These are phyloP conservation scores for Tiliqua scincoides DNA, from an alignment of 2,113 vertebrate species.

Conservation along the genomic window DNA sequence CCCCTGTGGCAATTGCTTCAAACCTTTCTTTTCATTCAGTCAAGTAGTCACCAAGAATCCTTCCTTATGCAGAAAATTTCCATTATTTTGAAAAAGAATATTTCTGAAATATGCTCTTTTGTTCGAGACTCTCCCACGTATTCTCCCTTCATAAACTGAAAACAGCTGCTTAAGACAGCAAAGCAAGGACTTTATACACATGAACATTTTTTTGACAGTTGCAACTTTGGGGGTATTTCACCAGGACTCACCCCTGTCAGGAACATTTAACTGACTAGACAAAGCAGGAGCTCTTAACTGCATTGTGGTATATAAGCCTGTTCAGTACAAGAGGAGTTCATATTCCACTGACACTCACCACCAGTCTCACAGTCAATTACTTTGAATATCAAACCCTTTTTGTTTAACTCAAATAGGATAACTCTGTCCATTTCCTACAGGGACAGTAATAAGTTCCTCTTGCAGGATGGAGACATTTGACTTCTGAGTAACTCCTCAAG, in stretches of 20 bases:
- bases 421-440: no score
- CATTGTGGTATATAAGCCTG: not conserved
- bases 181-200: not conserved
- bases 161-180: conserved; percentile 15
- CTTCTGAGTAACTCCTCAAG: not conserved
- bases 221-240: not conserved
- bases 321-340: not conserved
- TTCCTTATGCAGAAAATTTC: not conserved
- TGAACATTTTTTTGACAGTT: not conserved
- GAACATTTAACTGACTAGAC: not conserved
- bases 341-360: not conserved
- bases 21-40: not conserved
- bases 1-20: conserved; percentile 44
- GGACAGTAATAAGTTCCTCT: not conserved
- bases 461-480: not conserved
- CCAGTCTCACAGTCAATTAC: not conserved
- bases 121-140: not conserved
- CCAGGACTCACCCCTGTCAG: not conserved
- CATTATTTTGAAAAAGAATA: conserved; percentile 22
- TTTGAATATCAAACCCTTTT: not conserved
- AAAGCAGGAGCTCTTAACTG: not conserved
- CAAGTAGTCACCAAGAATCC: not conserved
- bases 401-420: not conserved
- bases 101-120: not conserved
- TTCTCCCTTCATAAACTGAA: conserved; percentile 29